Evolutionary conservation across 2,888 invertebrate genomes (phyloP).

Genomic region (Agelastica alni): DNA sequence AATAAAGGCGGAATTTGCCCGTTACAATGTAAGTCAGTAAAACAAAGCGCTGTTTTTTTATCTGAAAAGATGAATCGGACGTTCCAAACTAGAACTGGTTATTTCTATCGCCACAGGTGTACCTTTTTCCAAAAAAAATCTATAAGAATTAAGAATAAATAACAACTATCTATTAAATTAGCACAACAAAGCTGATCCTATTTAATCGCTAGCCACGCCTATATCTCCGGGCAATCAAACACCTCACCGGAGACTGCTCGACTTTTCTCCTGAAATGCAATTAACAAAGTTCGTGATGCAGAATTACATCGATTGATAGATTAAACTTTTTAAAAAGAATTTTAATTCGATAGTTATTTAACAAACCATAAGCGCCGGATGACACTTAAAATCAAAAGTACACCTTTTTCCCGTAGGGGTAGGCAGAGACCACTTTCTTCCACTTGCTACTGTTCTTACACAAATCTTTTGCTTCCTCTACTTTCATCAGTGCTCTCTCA

Average conservation of each 20-base stretch:
- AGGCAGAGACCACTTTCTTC: too few relatives aligned
- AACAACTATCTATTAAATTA: background rate
- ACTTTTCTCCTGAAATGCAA: background rate
- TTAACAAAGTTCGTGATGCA: conserved; percentile 1
- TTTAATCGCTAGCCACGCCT: background rate
- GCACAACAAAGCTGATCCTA: conserved; percentile 5
- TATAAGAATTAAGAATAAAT: conserved; percentile 1
- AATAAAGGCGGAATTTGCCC: too few relatives aligned
- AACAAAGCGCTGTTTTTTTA: background rate
- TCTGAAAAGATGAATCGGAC: background rate
- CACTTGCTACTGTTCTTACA: too few relatives aligned
- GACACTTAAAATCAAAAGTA: too few relatives aligned
- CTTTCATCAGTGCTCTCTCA: too few relatives aligned
- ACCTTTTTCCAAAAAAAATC: background rate
- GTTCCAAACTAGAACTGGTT: background rate
- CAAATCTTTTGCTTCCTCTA: too few relatives aligned
- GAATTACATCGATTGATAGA: background rate
- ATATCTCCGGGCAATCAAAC: background rate
- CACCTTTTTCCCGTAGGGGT: too few relatives aligned
- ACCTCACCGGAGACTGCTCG: background rate
- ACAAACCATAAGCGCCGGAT: too few relatives aligned
- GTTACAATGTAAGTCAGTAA: too few relatives aligned
- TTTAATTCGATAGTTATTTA: too few relatives aligned
- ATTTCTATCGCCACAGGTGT: background rate
- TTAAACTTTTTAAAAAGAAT: too few relatives aligned